Conservation (phyloP, 2,888 invertebrate genomes). For the Eupeodes luniger region DNA sequence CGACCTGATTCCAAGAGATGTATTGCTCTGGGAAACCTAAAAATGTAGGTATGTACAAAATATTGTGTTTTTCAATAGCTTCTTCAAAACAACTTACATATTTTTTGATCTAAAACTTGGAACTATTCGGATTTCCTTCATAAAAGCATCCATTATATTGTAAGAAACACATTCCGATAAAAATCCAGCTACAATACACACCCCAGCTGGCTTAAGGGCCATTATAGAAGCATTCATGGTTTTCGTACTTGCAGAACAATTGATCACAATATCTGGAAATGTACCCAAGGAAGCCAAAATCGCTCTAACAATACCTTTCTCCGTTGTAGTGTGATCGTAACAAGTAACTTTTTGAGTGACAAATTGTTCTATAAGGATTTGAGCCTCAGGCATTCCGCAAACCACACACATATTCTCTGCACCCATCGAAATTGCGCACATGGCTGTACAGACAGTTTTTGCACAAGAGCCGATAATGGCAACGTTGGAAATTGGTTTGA, state of each 20-base stretch:
- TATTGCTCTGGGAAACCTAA: constrained; percentile 80
- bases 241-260: constrained; percentile 79
- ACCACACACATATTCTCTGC: constrained; percentile 79
- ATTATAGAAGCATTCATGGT: constrained; percentile 81
- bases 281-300: constrained; percentile 77
- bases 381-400: constrained; percentile 74
- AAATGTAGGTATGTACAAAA: background rate
- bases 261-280: constrained; percentile 81
- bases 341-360: constrained; percentile 78
- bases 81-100: constrained; percentile 77
- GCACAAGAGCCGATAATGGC: constrained; percentile 80
- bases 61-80: background rate
- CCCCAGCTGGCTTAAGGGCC: constrained; percentile 79
- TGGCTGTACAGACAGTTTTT: constrained; percentile 79
- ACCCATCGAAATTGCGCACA: constrained; percentile 80
- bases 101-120: constrained; percentile 81
- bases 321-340: constrained; percentile 70
- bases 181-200: constrained; percentile 80
- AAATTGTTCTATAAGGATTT: constrained; percentile 77
- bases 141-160: constrained; percentile 80
- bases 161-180: constrained; percentile 80
- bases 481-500: constrained; percentile 80
- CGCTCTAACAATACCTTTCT: constrained; percentile 77
- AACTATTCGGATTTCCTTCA: constrained; percentile 80
- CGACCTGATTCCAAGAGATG: constrained; percentile 79